Percentiles rank a stretch among this genome's conserved stretches.
These are phyloP conservation scores for Montipora cactus DNA, from an alignment of 64 coral and sea anemone genomes.

Conservation along the genomic window DNA sequence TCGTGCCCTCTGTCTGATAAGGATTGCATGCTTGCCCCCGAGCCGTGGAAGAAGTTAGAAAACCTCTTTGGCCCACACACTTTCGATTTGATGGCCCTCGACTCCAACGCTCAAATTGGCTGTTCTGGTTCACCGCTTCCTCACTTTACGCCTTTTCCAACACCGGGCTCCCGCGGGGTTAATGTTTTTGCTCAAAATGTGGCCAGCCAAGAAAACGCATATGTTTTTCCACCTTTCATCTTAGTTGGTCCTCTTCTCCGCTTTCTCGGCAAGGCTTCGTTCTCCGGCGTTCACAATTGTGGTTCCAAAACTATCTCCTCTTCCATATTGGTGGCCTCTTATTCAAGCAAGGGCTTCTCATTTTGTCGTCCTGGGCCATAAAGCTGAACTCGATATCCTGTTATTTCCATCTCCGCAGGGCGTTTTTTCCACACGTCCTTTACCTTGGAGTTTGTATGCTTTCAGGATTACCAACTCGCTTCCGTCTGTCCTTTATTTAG, in stretches of 20 bases:
- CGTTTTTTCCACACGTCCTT: neutral
- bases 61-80: no score
- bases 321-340: neutral
- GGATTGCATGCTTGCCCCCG: constrained; percentile 6
- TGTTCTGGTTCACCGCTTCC: no score
- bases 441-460: constrained; percentile 47
- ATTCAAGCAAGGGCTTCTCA: neutral
- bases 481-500: neutral
- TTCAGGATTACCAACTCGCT: constrained; percentile 28
- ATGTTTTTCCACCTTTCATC: constrained; percentile 50
- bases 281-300: neutral
- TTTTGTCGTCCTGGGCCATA: neutral
- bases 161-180: no score
- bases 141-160: no score
- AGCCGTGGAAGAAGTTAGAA: neutral
- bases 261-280: no score
- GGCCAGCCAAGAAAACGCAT: constrained; percentile 14
- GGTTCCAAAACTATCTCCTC: constrained; percentile 20
- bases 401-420: neutral
- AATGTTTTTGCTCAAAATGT: no score
- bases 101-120: no score
- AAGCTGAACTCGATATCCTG: neutral
- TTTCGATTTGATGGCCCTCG: no score
- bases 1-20: constrained; percentile 4
- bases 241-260: neutral